These are phyloP conservation scores for Clarias batrachus DNA, from an alignment of 2,113 vertebrate genomes.

Conservation along the genomic window DNA sequence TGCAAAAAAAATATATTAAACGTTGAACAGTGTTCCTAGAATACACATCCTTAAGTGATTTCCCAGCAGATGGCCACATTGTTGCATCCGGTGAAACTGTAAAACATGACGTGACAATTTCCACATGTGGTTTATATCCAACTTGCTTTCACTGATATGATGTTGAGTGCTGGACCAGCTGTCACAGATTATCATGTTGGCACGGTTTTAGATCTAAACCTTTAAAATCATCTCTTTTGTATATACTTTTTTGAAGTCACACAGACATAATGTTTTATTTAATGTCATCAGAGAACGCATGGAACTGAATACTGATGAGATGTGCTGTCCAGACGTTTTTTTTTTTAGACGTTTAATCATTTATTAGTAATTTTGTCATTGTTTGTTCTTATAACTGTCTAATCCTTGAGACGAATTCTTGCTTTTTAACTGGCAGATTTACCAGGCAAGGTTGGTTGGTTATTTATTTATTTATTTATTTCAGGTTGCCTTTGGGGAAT, in stretches of 20 bases:
- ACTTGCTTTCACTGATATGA: conserved; percentile 16
- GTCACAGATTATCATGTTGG: background rate
- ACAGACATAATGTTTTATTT: background rate
- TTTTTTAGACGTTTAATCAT: background rate
- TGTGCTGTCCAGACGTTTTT: background rate
- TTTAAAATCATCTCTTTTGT: background rate
- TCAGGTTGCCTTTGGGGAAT: background rate
- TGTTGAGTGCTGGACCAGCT: background rate
- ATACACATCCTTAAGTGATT: conserved; percentile 14
- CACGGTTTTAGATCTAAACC: background rate
- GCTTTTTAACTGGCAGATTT: background rate
- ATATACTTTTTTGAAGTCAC: background rate
- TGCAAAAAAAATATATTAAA: background rate
- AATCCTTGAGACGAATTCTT: background rate
- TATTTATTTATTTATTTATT: background rate
- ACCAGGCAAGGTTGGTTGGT: background rate
- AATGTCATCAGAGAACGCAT: background rate
- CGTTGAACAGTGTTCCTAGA: background rate
- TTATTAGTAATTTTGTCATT: background rate
- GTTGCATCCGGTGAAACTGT: background rate
- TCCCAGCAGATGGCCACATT: conserved; percentile 29
- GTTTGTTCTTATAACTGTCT: conserved; percentile 4
- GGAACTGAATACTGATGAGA: background rate
- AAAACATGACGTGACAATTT: background rate
- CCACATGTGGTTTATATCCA: conserved; percentile 32